Conservation (phyloP, 1,140 invertebrate species). For the Aphaenogaster floridana region DNA sequence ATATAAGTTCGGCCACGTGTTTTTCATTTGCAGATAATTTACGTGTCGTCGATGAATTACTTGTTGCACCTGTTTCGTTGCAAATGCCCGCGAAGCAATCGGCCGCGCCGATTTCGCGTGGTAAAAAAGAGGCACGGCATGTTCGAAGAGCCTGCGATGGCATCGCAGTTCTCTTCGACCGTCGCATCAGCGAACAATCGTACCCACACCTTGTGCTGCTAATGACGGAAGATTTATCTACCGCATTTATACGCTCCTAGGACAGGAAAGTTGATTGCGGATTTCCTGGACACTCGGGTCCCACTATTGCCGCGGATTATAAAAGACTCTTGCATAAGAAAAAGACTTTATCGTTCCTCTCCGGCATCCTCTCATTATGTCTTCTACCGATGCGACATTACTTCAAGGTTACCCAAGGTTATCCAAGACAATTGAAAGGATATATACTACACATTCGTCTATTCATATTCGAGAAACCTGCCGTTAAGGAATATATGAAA, state of each 20-base stretch:
- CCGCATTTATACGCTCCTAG: neutral
- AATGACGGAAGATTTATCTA: slow-evolving; percentile 36
- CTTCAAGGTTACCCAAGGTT: slow-evolving; percentile 23
- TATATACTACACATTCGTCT: too few species aligned
- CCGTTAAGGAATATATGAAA: neutral
- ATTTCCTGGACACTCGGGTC: slow-evolving; percentile 24
- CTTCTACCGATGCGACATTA: neutral
- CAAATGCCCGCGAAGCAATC: neutral
- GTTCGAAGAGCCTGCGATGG: neutral
- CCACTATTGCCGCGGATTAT: slow-evolving; percentile 7
- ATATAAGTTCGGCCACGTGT: neutral
- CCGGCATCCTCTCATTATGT: neutral
- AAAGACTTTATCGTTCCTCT: neutral
- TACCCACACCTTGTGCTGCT: neutral
- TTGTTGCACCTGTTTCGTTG: slow-evolving; percentile 5
- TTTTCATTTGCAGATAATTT: slow-evolving; percentile 11
- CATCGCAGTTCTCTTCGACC: neutral
- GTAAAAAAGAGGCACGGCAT: neutral
- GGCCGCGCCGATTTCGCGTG: neutral
- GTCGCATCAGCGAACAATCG: neutral
- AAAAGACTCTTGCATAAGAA: slow-evolving; percentile 20
- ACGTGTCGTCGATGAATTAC: neutral
- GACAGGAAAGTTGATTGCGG: slow-evolving; percentile 30
- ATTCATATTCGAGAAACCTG: neutral
- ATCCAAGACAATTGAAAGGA: neutral